phyloP scores from a whole-genome alignment of 2,797 vertebrate genomes.

The Alauda arvensis region DNA sequence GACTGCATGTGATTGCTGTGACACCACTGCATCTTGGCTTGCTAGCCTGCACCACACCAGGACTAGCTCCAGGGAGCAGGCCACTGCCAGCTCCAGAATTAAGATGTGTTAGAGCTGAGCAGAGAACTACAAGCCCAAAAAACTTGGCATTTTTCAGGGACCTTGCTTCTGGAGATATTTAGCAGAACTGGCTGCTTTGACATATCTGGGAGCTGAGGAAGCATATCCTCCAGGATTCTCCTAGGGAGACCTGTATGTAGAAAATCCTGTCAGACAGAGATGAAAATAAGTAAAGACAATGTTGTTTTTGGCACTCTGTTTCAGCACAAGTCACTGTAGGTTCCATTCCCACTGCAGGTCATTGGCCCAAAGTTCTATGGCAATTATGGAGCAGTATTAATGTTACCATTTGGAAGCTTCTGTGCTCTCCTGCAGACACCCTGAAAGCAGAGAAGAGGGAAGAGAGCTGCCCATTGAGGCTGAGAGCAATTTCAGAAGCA shows the following conservation, averaged over 20 bases:
- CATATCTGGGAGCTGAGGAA: neutral
- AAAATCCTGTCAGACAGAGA: neutral
- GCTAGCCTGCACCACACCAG: neutral
- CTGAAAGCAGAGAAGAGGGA: neutral
- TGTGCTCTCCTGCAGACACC: neutral
- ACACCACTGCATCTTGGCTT: neutral
- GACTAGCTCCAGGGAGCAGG: neutral
- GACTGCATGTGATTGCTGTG: neutral
- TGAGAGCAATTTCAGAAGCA: neutral
- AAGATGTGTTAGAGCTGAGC: neutral
- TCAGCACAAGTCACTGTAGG: neutral
- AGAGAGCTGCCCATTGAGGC: rapidly evolving
- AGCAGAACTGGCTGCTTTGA: neutral
- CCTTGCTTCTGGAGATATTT: neutral
- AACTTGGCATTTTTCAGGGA: neutral
- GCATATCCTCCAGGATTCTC: neutral
- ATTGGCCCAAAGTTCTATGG: neutral
- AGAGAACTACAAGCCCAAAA: neutral
- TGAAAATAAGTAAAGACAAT: neutral
- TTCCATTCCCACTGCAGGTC: neutral
- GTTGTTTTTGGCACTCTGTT: neutral
- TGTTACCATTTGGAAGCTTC: neutral
- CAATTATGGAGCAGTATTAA: neutral
- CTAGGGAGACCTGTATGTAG: neutral
- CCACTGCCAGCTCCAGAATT: neutral